Evolutionary conservation across 2,888 invertebrate genomes (phyloP).

Genomic region (Serripes groenlandicus): DNA sequence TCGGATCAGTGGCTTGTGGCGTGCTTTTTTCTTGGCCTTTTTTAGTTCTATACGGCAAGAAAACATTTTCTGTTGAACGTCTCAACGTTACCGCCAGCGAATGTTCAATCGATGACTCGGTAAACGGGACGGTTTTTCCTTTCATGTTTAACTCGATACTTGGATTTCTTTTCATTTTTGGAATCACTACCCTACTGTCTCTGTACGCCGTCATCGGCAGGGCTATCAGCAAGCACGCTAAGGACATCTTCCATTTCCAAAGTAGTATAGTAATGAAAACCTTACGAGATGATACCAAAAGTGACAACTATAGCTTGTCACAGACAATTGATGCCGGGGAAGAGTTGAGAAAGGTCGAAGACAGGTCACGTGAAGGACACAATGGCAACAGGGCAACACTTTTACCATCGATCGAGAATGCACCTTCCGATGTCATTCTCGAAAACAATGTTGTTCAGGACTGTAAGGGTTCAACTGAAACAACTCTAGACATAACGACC

Average conservation of each 20-base stretch:
- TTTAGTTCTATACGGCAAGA: slow-evolving; percentile 58
- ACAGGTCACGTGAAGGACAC: neutral
- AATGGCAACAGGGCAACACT: neutral
- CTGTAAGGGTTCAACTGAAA: neutral
- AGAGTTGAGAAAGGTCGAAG: neutral
- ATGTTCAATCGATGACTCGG: slow-evolving; percentile 66
- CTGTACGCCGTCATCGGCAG: slow-evolving; percentile 57
- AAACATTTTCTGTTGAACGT: slow-evolving; percentile 34
- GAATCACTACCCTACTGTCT: slow-evolving; percentile 26
- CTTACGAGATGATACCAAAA: neutral
- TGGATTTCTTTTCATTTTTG: slow-evolving; percentile 42
- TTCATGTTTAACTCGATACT: slow-evolving; percentile 47
- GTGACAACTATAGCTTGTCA: neutral
- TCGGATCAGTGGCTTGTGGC: slow-evolving; percentile 32
- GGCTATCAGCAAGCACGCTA: slow-evolving; percentile 28
- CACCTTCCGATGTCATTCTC: neutral
- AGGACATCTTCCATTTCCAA: neutral
- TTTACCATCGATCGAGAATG: neutral
- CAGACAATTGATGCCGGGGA: neutral
- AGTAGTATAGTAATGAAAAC: neutral
- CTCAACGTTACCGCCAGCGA: slow-evolving; percentile 60
- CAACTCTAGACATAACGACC: neutral
- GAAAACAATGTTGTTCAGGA: neutral
- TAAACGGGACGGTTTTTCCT: slow-evolving; percentile 54
- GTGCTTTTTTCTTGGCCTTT: slow-evolving; percentile 50